A percentile compares a stretch with the other conserved stretches of the same genome.
Evolutionary conservation across 2,888 invertebrate species (phyloP).

Genomic region (Imbricaverruca yamaguchii): DNA sequence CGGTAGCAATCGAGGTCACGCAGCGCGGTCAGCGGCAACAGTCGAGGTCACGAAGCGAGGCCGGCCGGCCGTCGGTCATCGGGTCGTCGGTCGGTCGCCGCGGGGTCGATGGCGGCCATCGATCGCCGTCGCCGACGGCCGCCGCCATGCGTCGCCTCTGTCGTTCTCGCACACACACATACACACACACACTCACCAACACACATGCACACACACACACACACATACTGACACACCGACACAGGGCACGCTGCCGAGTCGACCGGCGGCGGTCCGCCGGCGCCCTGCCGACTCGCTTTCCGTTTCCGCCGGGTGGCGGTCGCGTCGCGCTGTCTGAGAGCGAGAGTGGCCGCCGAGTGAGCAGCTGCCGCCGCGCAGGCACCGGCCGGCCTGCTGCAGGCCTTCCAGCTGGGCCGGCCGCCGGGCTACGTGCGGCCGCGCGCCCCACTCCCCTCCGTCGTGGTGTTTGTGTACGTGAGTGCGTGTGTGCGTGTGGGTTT

Average conservation of each 20-base stretch:
- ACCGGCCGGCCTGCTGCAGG: background rate
- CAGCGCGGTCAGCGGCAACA: too few species aligned
- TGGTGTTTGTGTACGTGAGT: background rate
- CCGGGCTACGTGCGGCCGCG: background rate
- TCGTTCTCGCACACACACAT: background rate
- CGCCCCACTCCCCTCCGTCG: background rate
- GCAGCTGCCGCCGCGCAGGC: background rate
- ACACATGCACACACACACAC: too few species aligned
- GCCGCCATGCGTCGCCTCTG: background rate
- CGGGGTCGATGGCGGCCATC: slow-evolving; percentile 5
- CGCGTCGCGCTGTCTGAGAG: background rate
- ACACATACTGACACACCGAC: too few species aligned
- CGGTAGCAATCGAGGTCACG: too few species aligned
- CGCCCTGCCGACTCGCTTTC: background rate
- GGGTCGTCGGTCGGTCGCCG: background rate
- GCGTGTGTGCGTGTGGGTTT: background rate
- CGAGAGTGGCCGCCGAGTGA: background rate
- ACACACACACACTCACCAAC: background rate
- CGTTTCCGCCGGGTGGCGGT: background rate
- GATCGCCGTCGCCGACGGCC: background rate
- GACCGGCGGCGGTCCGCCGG: background rate
- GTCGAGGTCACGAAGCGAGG: too few species aligned
- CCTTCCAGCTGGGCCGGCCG: too few species aligned
- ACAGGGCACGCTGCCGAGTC: too few species aligned
- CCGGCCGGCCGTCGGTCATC: too few species aligned